phyloP scores from a whole-genome alignment of 2,888 invertebrate genomes.

The Cinara cedri region DNA sequence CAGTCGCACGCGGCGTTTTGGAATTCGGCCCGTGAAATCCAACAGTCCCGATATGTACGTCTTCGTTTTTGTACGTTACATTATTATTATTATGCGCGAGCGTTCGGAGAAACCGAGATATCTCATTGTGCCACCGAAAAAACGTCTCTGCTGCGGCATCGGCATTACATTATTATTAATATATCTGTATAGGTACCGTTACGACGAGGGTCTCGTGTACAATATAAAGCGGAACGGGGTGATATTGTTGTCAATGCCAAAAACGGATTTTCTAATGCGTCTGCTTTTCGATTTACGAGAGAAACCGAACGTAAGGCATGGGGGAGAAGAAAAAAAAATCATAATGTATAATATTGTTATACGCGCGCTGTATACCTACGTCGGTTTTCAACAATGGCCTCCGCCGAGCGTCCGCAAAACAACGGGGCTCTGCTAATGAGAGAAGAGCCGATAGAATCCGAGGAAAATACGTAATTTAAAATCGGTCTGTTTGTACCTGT shows the following conservation, averaged over 20 bases:
- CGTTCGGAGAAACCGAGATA: slow-evolving; percentile 42
- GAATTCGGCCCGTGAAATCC: slow-evolving; percentile 22
- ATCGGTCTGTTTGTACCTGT: neutral
- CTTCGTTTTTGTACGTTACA: neutral
- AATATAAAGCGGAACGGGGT: slow-evolving; percentile 24
- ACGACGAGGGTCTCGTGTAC: slow-evolving; percentile 26
- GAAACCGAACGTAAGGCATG: slow-evolving; percentile 7
- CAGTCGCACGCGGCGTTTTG: neutral
- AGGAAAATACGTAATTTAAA: slow-evolving; percentile 23
- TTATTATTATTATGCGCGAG: neutral
- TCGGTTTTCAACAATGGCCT: neutral
- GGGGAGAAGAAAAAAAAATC: neutral
- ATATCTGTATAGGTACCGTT: neutral
- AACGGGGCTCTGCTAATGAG: slow-evolving; percentile 5
- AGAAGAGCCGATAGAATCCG: neutral
- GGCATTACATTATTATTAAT: neutral
- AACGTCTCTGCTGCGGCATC: neutral
- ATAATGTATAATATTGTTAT: neutral
- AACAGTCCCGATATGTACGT: neutral
- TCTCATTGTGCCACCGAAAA: slow-evolving; percentile 42
- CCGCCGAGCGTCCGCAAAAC: neutral
- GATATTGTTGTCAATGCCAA: slow-evolving; percentile 54
- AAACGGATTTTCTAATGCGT: slow-evolving; percentile 54
- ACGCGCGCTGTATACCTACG: neutral
- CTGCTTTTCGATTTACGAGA: slow-evolving; percentile 47